Evolutionary conservation across 2,888 invertebrate species (phyloP).

Genomic region (Microplitis manilae): DNA sequence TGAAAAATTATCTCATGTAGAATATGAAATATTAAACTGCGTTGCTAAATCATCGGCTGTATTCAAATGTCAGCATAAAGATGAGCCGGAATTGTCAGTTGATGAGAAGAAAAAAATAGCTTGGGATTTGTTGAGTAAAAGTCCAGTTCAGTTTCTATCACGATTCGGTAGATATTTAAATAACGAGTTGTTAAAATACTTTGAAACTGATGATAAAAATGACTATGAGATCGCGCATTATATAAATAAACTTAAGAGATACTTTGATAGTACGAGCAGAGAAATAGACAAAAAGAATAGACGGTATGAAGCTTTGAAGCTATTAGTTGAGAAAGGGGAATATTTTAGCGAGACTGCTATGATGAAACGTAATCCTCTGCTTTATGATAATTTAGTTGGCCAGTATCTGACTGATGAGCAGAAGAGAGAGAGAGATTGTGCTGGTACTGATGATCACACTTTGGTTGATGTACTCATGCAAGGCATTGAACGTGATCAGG

Average conservation of each 20-base stretch:
- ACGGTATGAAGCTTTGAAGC: constrained; percentile 85
- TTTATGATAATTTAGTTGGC: constrained; percentile 93
- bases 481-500: constrained; percentile 83
- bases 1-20: constrained; percentile 56
- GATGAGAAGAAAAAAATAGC: constrained; percentile 83
- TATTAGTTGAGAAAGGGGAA: constrained; percentile 78
- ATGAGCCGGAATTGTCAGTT: constrained; percentile 81
- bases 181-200: constrained; percentile 80
- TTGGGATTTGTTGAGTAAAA: constrained; percentile 76
- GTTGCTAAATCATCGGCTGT: constrained; percentile 69
- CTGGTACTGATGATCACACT: constrained; percentile 75
- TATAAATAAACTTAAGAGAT: constrained; percentile 76
- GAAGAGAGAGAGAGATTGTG: constrained; percentile 77
- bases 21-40: constrained; percentile 77
- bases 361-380: constrained; percentile 91
- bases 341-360: constrained; percentile 95
- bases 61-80: constrained; percentile 88
- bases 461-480: constrained; percentile 86
- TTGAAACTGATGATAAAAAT: constrained; percentile 70
- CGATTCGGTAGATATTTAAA: constrained; percentile 84
- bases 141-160: constrained; percentile 80
- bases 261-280: constrained; percentile 73
- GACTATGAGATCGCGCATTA: constrained; percentile 78
- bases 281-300: constrained; percentile 82
- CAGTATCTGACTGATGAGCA: constrained; percentile 87